These are phyloP conservation scores for Drosophila mettleri DNA, from an alignment of 2,888 invertebrate genomes.

Conservation along the genomic window DNA sequence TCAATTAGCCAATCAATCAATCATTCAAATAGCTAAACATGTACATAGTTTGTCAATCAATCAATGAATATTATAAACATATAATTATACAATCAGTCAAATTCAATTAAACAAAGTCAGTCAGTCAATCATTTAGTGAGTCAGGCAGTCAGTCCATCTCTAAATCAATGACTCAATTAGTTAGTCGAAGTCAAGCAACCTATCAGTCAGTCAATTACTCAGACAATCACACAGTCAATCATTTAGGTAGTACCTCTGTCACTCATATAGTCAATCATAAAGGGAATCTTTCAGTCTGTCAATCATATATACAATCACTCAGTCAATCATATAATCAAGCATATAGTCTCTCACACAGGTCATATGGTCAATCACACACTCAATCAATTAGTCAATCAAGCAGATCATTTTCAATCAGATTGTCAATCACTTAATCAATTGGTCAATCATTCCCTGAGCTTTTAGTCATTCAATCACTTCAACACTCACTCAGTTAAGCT, in stretches of 20 bases:
- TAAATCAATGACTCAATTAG: too few relatives aligned
- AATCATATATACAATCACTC: too few relatives aligned
- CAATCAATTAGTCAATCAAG: neutral
- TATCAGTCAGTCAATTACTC: neutral
- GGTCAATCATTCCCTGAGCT: too few relatives aligned
- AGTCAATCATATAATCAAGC: too few relatives aligned
- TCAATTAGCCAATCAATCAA: neutral
- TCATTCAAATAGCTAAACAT: neutral
- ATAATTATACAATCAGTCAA: neutral
- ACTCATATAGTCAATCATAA: too few relatives aligned
- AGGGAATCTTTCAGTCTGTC: too few relatives aligned
- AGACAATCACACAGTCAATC: neutral
- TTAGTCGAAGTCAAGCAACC: neutral
- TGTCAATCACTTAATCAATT: too few relatives aligned
- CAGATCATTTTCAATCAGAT: neutral
- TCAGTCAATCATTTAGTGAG: neutral
- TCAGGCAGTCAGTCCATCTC: neutral
- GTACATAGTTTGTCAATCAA: neutral
- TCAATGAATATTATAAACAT: neutral
- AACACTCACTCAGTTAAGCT: too few relatives aligned
- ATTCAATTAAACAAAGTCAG: too few relatives aligned
- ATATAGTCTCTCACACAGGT: too few relatives aligned
- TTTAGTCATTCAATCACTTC: neutral
- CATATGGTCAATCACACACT: neutral
- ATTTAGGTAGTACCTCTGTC: too few relatives aligned